A percentile compares a stretch with the other conserved stretches of the same genome.
phyloP scores from a whole-genome alignment of 2,888 invertebrate genomes.

The Andrena praecox region DNA sequence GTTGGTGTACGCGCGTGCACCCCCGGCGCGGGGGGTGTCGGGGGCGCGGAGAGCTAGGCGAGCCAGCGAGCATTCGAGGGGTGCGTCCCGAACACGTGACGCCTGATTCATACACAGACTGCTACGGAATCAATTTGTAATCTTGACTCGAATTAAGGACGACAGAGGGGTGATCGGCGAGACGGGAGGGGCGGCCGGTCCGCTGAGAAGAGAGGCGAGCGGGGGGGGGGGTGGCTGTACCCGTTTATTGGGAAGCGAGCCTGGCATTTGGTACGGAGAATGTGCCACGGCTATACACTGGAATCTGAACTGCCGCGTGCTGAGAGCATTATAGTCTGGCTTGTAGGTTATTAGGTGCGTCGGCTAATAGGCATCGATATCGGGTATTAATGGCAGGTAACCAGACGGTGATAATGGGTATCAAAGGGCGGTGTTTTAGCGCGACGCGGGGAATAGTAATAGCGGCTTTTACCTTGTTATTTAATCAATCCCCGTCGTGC shows the following conservation, averaged over 20 bases:
- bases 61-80: constrained; percentile 74
- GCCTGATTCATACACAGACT: constrained; percentile 85
- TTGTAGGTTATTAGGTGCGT: constrained; percentile 76
- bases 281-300: constrained; percentile 69
- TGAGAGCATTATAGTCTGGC: constrained; percentile 73
- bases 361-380: constrained; percentile 73
- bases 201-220: constrained; percentile 74
- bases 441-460: constrained; percentile 64
- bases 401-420: constrained; percentile 73
- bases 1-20: constrained; percentile 50
- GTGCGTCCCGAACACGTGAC: constrained; percentile 85
- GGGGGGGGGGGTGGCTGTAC: constrained; percentile 35
- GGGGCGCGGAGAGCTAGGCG: constrained; percentile 14
- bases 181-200: constrained; percentile 88
- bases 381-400: constrained; percentile 74
- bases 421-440: constrained; percentile 71
- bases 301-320: constrained; percentile 71
- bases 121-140: constrained; percentile 85
- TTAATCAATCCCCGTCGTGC: constrained; percentile 45
- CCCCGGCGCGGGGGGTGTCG: constrained; percentile 15
- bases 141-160: constrained; percentile 84
- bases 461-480: constrained; percentile 69
- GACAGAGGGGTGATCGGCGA: constrained; percentile 89
- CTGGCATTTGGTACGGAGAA: constrained; percentile 73
- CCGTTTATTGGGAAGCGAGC: constrained; percentile 78